Base-by-base conservation (phyloP, 2,888 invertebrate species). In the Drepana falcataria region DNA sequence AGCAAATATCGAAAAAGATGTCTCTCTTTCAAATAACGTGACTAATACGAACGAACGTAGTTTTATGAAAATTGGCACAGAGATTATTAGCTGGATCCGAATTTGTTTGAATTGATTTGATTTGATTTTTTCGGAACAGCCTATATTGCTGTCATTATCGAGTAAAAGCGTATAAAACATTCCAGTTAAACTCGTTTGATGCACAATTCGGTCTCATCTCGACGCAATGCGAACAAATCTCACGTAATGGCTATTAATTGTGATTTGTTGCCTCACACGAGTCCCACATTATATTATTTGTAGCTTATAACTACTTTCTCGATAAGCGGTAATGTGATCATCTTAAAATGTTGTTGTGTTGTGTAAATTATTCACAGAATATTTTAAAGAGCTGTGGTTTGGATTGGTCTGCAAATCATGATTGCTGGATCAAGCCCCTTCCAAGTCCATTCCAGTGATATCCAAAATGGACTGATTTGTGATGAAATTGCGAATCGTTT, bases 261-360 rank as follows among this genome's bases (percentile, higher is more conserved):
- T 55, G 54, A 57, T 54, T 52, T 48, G 58, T 63, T 61, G 49
- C 64, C 40, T 49, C 61, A 59, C 57, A 54, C 35, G 33, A 58
- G 58, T 59, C 56, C 63, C 59, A 69, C 55, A 54, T 60, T 58
- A 63, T 40, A 63, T 62, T 60, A 68, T 59, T 63, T 61, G 60
- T 61, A 41, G 59, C 49, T 34, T 48, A 34, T 48, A 68, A 66
- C 68, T 59, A 68, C 68, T 68, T 68, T 68, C 68, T 51, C 33
- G 6, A 21, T 34, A 34, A 40, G 41, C 37, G 49, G 49, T 35
- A 5, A 3, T 37, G n/a, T 49, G 35, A 40, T 40, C 37, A 4
- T 49, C 49, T 44, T 44, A 3, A 37, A 3, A 4, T 37, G 9
- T 44, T 44, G 44, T 3, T 6, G 44, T 9, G 9, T 44, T 9